Evolutionary conservation across 2,113 vertebrate genomes (phyloP).

Genomic region (Benitochromis conjunctus): DNA sequence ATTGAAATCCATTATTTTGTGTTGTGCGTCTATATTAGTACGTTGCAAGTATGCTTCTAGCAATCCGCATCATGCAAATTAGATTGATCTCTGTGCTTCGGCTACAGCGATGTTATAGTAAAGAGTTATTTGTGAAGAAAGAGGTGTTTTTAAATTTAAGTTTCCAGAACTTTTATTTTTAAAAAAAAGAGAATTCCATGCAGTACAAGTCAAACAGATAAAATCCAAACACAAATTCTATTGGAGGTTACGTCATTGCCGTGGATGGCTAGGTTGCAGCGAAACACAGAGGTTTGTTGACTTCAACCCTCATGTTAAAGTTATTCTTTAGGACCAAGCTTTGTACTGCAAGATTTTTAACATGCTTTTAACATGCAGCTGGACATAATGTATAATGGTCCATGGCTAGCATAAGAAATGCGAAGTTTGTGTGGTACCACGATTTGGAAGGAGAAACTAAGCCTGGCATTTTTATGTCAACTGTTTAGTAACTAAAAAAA

Average conservation of each 20-base stretch:
- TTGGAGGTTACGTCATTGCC: background rate
- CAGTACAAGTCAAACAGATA: background rate
- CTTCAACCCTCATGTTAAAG: background rate
- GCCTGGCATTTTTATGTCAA: background rate
- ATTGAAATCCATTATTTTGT: background rate
- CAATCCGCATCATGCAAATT: constrained; percentile 21
- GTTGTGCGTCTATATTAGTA: background rate
- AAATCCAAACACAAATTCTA: background rate
- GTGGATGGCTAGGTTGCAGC: background rate
- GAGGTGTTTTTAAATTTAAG: background rate
- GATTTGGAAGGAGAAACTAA: background rate
- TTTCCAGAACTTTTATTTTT: background rate
- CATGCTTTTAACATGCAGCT: background rate
- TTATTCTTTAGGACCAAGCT: background rate
- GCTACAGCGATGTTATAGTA: background rate
- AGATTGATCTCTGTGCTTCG: constrained; percentile 22
- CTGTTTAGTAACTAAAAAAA: background rate
- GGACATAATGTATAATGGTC: background rate
- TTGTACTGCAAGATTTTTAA: background rate
- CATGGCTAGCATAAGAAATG: background rate
- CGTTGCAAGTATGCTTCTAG: background rate
- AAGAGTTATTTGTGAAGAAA: background rate
- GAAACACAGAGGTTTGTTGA: background rate
- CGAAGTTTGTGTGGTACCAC: background rate
- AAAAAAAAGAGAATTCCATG: background rate